Conservation (phyloP, 2,113 vertebrate species). For the Corvus cornix region DNA sequence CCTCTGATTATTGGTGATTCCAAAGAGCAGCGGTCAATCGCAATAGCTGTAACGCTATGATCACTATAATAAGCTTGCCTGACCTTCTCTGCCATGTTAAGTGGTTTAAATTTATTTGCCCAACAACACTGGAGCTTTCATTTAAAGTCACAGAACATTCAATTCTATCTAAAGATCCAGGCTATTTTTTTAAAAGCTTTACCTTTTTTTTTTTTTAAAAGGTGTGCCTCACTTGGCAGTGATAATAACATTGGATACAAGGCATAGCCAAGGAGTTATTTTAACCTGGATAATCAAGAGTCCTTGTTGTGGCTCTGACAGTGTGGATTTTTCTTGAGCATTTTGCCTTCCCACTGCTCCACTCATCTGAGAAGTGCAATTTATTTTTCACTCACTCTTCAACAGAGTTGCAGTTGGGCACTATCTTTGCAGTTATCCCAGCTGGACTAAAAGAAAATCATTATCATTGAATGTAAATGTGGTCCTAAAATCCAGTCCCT, state of each 20-base stretch:
- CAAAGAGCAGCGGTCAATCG: conserved; percentile 85
- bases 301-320: neutral
- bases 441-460: conserved; percentile 38
- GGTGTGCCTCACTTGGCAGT: neutral
- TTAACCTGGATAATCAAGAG: neutral
- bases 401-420: neutral
- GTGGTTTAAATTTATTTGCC: conserved; percentile 90
- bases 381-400: conserved; percentile 18
- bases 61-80: conserved; percentile 88
- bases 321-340: neutral
- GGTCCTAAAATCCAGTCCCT: conserved; percentile 15
- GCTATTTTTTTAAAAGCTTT: conserved; percentile 39
- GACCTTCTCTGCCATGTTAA: conserved; percentile 89
- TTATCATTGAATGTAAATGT: conserved; percentile 22
- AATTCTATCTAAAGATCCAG: conserved; percentile 73
- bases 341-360: conserved; percentile 22
- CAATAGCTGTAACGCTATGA: conserved; percentile 86
- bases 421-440: conserved; percentile 18
- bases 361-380: neutral
- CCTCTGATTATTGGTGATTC: conserved; percentile 89
- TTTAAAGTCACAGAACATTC: conserved; percentile 86
- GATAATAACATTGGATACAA: neutral
- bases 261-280: neutral
- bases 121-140: conserved; percentile 84
- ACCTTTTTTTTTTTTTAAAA: neutral